phyloP scores from a whole-genome alignment of 1,140 invertebrate species.

The Drosophila lacertosa region DNA sequence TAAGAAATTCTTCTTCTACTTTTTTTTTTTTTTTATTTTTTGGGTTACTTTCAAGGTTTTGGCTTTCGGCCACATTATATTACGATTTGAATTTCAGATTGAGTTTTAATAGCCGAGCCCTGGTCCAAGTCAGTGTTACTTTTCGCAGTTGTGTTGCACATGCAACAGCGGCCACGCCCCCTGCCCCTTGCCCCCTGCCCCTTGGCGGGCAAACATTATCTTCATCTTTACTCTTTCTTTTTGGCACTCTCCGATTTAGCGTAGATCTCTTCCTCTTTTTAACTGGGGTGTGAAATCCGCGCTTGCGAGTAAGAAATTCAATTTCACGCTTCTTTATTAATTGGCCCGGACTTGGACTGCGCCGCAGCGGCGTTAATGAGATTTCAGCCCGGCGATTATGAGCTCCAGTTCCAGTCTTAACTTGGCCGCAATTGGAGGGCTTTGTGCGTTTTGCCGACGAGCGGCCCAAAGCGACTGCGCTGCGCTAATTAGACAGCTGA shows the following conservation, averaged over 20 bases:
- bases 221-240: neutral
- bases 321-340: slow-evolving; percentile 83
- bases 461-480: slow-evolving; percentile 9
- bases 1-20: slow-evolving; percentile 64
- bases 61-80: slow-evolving; percentile 61
- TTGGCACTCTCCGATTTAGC: neutral
- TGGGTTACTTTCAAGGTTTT: slow-evolving; percentile 57
- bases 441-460: slow-evolving; percentile 17
- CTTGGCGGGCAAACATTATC: neutral
- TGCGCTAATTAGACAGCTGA: slow-evolving; percentile 51
- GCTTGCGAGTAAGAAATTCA: slow-evolving; percentile 67
- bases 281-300: slow-evolving; percentile 74
- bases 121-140: slow-evolving; percentile 44
- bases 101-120: slow-evolving; percentile 77
- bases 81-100: slow-evolving; percentile 83
- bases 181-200: neutral
- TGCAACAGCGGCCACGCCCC: neutral
- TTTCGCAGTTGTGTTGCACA: slow-evolving; percentile 53
- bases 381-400: slow-evolving; percentile 73
- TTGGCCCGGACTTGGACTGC: slow-evolving; percentile 63
- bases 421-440: slow-evolving; percentile 4
- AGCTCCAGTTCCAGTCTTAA: neutral
- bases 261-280: slow-evolving; percentile 33
- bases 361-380: slow-evolving; percentile 67
- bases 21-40: slow-evolving; percentile 20